Evolutionary conservation across 2,888 invertebrate species (phyloP).

Genomic region (Pollenia labialis): DNA sequence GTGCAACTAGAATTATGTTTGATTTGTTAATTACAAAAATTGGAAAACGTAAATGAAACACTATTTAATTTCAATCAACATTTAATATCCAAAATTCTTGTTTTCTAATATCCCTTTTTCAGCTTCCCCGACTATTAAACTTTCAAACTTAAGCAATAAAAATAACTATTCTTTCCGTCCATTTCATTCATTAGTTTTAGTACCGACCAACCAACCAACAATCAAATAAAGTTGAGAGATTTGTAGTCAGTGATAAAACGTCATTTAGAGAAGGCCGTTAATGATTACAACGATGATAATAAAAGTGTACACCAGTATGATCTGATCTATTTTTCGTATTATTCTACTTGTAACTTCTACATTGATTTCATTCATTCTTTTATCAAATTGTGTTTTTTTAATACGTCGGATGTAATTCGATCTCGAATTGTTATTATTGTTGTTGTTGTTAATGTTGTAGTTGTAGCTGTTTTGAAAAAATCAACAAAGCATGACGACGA

Average conservation of each 20-base stretch:
- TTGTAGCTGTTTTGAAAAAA: conserved; percentile 33
- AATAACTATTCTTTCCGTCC: too few relatives aligned
- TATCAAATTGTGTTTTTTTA: neutral
- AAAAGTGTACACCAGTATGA: neutral
- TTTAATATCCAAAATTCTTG: too few relatives aligned
- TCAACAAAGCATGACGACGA: conserved; percentile 68
- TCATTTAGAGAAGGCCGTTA: conserved; percentile 37
- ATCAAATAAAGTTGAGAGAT: conserved; percentile 11
- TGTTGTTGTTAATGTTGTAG: neutral
- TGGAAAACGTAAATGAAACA: too few relatives aligned
- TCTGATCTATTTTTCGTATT: conserved; percentile 7
- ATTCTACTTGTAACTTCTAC: conserved; percentile 15
- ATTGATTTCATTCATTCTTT: conserved; percentile 39
- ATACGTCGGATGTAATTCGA: conserved; percentile 34
- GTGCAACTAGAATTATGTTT: too few relatives aligned
- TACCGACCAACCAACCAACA: conserved; percentile 1
- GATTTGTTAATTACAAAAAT: too few relatives aligned
- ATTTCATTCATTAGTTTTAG: neutral
- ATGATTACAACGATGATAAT: conserved; percentile 42
- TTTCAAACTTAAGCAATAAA: neutral
- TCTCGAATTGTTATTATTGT: conserved; percentile 21
- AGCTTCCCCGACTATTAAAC: too few relatives aligned
- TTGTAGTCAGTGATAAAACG: conserved; percentile 14
- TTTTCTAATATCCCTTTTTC: too few relatives aligned
- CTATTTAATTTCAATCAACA: too few relatives aligned